Base-by-base conservation (phyloP, 1,140 invertebrate genomes). In the Listronotus bonariensis region DNA sequence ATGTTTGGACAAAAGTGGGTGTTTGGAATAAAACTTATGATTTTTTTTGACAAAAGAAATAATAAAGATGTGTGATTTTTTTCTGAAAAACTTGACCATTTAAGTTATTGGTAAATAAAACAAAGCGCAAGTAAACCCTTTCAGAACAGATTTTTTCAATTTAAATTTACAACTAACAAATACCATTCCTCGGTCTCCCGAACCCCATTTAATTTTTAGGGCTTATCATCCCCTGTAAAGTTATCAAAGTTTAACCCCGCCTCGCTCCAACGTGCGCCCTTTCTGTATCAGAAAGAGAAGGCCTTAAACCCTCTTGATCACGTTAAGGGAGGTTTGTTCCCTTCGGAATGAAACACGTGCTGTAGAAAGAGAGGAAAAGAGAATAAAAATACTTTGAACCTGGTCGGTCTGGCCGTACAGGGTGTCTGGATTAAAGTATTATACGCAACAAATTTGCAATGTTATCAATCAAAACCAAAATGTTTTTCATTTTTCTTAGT, bases 241-340 rank as follows among this genome's bases (percentile, higher is more conserved):
- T 36, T 36, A 36, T 36, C 34, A 56, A 56, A 56, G 54, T 56
- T 56, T 56, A 56, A 56, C 54, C 41, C 54, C 54, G 41, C 34
- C 34, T 36, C 54, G 54, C 20, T 26, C 20, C 20, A 3, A 26
- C 20, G 20, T 26, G 20, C 20, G 20, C 54, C 54, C 54, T 54
- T 56, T 56, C 20, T 8, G 38, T 17, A 26, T 32, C 15, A 15
- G 38, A 18, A 26, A 56, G 18, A 41, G 54, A 56, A 45, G 26
- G 54, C 54, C 54, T 38, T 43, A 56, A 56, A 45, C 54, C 54
- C 54, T 56, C 54, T 56, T 45, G 54, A 56, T 56, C 54, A 43
- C 54, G 54, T 56, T 56, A 56, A 56, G 38, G 54, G 54, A 56
- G 54, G 41, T 45, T 42, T 38, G 18, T 15, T 45, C 54, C 41